Conservation (phyloP, 2,888 invertebrate genomes). For the Lordiphosa andalusiaca region DNA sequence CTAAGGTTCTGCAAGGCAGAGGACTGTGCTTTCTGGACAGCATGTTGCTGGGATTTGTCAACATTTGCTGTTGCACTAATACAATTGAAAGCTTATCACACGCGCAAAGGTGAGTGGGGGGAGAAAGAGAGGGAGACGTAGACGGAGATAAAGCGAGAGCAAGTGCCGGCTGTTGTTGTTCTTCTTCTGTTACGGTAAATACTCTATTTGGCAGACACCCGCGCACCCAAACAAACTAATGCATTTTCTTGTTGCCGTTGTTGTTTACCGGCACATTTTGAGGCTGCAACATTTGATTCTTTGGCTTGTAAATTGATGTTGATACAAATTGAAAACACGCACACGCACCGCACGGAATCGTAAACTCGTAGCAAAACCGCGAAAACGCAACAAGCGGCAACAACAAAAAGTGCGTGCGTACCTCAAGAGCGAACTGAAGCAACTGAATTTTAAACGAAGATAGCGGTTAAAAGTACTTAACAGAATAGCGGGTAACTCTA, state of each 20-base stretch:
- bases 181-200: constrained; percentile 32
- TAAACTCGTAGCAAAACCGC: constrained; percentile 18
- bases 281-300: constrained; percentile 24
- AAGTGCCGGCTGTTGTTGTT: constrained; percentile 29
- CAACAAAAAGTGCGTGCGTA: constrained; percentile 26
- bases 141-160: constrained; percentile 1
- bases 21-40: constrained; percentile 13
- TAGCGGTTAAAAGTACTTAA: no score
- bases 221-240: constrained; percentile 31
- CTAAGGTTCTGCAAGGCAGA: constrained; percentile 40
- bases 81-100: constrained; percentile 10
- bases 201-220: constrained; percentile 31
- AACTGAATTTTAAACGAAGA: no score
- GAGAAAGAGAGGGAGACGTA: background rate
- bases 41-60: constrained; percentile 28
- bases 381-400: constrained; percentile 11
- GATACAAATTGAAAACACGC: constrained; percentile 16
- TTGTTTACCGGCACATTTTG: constrained; percentile 40
- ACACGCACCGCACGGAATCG: constrained; percentile 8
- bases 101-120: constrained; percentile 4
- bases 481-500: no score
- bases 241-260: constrained; percentile 42
- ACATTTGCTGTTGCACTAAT: constrained; percentile 5
- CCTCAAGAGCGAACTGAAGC: constrained; percentile 1
- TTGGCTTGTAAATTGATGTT: constrained; percentile 47